These are phyloP conservation scores for Caradrina kadenii DNA, from an alignment of 2,888 invertebrate species.

Conservation along the genomic window DNA sequence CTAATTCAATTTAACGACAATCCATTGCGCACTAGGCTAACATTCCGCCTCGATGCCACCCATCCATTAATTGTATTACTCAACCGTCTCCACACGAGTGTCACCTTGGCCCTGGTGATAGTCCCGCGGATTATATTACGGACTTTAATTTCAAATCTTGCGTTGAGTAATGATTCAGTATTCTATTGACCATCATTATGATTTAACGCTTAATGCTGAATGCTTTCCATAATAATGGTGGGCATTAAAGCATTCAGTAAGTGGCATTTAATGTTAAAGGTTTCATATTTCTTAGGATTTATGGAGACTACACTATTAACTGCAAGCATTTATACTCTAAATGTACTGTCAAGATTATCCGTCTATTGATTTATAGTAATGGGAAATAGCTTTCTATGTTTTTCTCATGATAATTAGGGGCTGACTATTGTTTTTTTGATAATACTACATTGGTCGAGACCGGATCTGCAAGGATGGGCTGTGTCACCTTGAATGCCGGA, in stretches of 20 bases:
- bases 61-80: slow-evolving; percentile 71
- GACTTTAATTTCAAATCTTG: slow-evolving; percentile 72
- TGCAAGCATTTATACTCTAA: slow-evolving; percentile 44
- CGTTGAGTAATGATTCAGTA: slow-evolving; percentile 68
- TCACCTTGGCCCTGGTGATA: slow-evolving; percentile 66
- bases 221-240: slow-evolving; percentile 59
- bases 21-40: slow-evolving; percentile 79
- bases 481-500: slow-evolving; percentile 90
- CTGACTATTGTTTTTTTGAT: slow-evolving; percentile 60
- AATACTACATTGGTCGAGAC: slow-evolving; percentile 70
- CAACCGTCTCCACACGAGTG: slow-evolving; percentile 72
- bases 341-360: slow-evolving; percentile 46
- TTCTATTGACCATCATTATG: slow-evolving; percentile 70
- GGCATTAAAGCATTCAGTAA: slow-evolving; percentile 69
- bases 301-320: slow-evolving; percentile 56
- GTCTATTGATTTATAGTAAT: slow-evolving; percentile 59
- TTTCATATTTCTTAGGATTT: slow-evolving; percentile 69
- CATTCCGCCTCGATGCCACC: slow-evolving; percentile 76
- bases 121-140: slow-evolving; percentile 64
- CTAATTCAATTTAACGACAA: slow-evolving; percentile 89
- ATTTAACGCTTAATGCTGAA: slow-evolving; percentile 71
- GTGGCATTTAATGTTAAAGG: slow-evolving; percentile 69
- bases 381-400: slow-evolving; percentile 51
- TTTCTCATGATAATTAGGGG: slow-evolving; percentile 51
- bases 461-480: slow-evolving; percentile 86